These are phyloP conservation scores for Gambusia holbrooki DNA, from an alignment of 2,113 vertebrate species.

Conservation along the genomic window DNA sequence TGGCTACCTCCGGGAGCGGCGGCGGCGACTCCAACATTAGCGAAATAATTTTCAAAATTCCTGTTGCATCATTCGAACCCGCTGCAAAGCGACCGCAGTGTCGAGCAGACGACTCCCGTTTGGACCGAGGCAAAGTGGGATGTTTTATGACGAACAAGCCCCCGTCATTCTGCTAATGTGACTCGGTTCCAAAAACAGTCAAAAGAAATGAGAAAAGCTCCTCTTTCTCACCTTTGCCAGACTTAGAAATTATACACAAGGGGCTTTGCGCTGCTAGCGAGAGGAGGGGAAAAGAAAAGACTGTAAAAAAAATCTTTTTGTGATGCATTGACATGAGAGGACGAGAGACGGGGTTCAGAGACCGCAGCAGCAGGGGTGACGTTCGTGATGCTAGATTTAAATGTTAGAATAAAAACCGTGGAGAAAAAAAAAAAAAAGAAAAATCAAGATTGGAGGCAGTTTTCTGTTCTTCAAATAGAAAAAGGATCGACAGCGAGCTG, in stretches of 20 bases:
- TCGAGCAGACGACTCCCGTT: slow-evolving; percentile 71
- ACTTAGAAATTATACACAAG: slow-evolving; percentile 65
- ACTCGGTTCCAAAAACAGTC: slow-evolving; percentile 73
- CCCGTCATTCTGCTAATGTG: slow-evolving; percentile 74
- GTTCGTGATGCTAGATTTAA: slow-evolving; percentile 67
- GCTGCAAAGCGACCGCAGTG: slow-evolving; percentile 69
- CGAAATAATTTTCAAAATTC: slow-evolving; percentile 66
- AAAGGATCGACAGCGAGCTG: slow-evolving; percentile 60
- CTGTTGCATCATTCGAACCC: slow-evolving; percentile 62
- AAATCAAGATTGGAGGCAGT: slow-evolving; percentile 58
- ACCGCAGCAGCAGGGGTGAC: slow-evolving; percentile 41
- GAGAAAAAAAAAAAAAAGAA: neutral
- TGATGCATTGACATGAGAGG: slow-evolving; percentile 64
- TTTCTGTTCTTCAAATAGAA: slow-evolving; percentile 64
- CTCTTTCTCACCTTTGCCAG: slow-evolving; percentile 66
- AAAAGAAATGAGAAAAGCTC: slow-evolving; percentile 72
- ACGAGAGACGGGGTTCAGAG: slow-evolving; percentile 47
- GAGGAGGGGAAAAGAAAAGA: neutral
- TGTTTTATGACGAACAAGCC: slow-evolving; percentile 68
- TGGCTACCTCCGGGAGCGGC: slow-evolving; percentile 13
- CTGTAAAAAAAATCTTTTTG: slow-evolving; percentile 53
- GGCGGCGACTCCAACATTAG: slow-evolving; percentile 22
- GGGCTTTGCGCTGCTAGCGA: slow-evolving; percentile 59
- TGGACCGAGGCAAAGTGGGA: slow-evolving; percentile 69
- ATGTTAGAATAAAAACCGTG: slow-evolving; percentile 58